Evolutionary conservation across 1,140 invertebrate species (phyloP).

Genomic region (Hylaeus volcanicus): DNA sequence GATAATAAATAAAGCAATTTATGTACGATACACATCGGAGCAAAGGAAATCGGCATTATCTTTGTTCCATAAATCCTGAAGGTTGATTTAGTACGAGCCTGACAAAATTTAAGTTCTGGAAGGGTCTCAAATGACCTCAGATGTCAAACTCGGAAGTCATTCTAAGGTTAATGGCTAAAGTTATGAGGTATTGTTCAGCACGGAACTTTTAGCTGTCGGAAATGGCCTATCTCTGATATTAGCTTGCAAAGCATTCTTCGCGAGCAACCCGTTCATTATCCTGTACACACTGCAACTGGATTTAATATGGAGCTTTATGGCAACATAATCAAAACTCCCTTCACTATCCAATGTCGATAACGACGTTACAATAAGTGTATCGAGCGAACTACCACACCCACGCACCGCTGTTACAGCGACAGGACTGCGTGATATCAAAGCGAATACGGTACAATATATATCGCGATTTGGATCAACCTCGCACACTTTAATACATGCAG

Average conservation of each 20-base stretch:
- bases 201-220: too few relatives aligned
- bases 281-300: not conserved
- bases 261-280: not conserved
- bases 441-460: not conserved
- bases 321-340: slow-evolving; percentile 3
- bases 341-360: not conserved
- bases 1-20: too few relatives aligned
- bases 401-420: not conserved
- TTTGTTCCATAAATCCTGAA: too few relatives aligned
- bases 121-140: too few relatives aligned
- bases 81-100: too few relatives aligned
- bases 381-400: not conserved
- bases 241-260: not conserved
- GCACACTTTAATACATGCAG: slow-evolving; percentile 32
- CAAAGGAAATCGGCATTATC: too few relatives aligned
- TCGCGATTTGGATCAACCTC: slow-evolving; percentile 25
- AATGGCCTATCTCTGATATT: not conserved
- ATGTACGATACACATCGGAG: too few relatives aligned
- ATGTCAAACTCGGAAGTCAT: too few relatives aligned
- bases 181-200: too few relatives aligned
- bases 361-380: slow-evolving; percentile 5
- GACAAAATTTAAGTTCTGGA: too few relatives aligned
- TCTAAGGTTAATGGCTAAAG: too few relatives aligned
- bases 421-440: not conserved
- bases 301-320: not conserved